Conservation (phyloP, 2,113 vertebrate species). For the Grammatotria lemairii region DNA sequence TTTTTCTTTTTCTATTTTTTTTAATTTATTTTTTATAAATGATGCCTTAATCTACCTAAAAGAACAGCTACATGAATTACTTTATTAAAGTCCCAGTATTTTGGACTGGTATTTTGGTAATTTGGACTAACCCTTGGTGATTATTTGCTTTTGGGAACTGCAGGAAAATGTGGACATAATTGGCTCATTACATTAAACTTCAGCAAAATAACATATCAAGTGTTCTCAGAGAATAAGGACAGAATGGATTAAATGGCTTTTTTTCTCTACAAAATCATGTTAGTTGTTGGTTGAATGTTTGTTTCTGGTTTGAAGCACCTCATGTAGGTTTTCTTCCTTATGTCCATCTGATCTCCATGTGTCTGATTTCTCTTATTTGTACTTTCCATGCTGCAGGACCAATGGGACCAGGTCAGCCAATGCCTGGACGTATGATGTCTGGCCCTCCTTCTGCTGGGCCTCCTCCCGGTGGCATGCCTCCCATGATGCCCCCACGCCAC, state of each 20-base stretch:
- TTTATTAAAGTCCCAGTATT: background rate
- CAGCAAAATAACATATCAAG: background rate
- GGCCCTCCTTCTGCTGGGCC: slow-evolving; percentile 55
- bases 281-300: background rate
- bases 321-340: background rate
- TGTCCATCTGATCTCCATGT: background rate
- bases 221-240: background rate
- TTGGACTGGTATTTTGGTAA: background rate
- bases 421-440: slow-evolving; percentile 82
- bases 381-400: slow-evolving; percentile 70
- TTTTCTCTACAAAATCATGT: background rate
- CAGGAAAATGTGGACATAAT: background rate
- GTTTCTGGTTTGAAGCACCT: background rate
- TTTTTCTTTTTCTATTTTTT: background rate
- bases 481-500: slow-evolving; percentile 82
- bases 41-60: background rate
- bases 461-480: slow-evolving; percentile 72
- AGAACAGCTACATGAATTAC: background rate
- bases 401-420: slow-evolving; percentile 78
- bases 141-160: background rate
- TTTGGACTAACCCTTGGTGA: background rate
- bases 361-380: background rate
- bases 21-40: background rate
- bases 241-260: background rate
- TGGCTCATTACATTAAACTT: background rate